Evolutionary conservation across 2,888 invertebrate genomes (phyloP).

Genomic region (Seladonia tumulorum): DNA sequence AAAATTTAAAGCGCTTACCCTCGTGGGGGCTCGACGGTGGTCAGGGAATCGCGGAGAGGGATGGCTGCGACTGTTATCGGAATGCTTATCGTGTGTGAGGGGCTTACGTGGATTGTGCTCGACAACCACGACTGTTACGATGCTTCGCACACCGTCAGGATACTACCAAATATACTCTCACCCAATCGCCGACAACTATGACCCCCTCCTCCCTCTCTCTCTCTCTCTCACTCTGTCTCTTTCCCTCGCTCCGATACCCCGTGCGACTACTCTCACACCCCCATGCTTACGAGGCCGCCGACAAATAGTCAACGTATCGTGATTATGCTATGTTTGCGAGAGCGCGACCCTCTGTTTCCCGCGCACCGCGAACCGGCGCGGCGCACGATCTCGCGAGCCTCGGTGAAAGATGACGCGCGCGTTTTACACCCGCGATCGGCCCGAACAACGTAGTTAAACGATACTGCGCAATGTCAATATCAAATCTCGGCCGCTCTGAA

Average conservation of each 20-base stretch:
- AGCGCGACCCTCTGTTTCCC: slow-evolving; percentile 56
- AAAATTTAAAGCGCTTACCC: slow-evolving; percentile 80
- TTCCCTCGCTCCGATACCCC: slow-evolving; percentile 29
- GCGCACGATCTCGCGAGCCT: background rate
- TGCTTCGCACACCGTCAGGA: slow-evolving; percentile 54
- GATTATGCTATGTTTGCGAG: slow-evolving; percentile 74
- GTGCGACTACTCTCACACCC: slow-evolving; percentile 42
- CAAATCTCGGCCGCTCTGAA: background rate
- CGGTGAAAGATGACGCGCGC: slow-evolving; percentile 68
- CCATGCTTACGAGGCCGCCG: slow-evolving; percentile 69
- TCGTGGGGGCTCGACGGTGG: slow-evolving; percentile 43
- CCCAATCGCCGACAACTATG: slow-evolving; percentile 65
- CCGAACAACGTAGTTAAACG: background rate
- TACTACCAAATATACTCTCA: slow-evolving; percentile 68
- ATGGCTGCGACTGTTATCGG: slow-evolving; percentile 78
- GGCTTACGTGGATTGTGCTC: slow-evolving; percentile 81
- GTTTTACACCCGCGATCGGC: slow-evolving; percentile 55
- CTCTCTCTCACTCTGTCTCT: background rate
- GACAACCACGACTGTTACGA: slow-evolving; percentile 52
- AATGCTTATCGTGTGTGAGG: slow-evolving; percentile 82
- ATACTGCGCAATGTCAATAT: slow-evolving; percentile 4
- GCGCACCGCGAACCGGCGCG: background rate
- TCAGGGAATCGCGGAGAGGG: slow-evolving; percentile 56
- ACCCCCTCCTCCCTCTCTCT: no score
- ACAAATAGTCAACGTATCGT: slow-evolving; percentile 79